Evolutionary conservation across 2,113 vertebrate species (phyloP).

Genomic region (Terrapene triunguis): DNA sequence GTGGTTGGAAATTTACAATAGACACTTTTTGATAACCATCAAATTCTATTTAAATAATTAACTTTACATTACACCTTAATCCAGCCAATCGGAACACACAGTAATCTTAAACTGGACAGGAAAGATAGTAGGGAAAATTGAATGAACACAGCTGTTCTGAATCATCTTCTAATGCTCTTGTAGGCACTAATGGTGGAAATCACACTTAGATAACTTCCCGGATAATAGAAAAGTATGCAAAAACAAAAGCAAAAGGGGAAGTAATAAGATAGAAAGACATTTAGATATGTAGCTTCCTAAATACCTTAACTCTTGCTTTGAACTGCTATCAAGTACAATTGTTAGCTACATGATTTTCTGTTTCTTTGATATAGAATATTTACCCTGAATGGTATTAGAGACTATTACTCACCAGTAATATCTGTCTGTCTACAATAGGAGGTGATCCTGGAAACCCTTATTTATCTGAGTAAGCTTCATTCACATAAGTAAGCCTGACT

Average conservation of each 20-base stretch:
- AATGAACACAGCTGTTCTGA: slow-evolving; percentile 25
- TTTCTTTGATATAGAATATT: not conserved
- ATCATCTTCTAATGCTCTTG: slow-evolving; percentile 29
- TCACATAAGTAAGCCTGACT: not conserved
- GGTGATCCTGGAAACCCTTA: not conserved
- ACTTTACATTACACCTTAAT: slow-evolving; percentile 26
- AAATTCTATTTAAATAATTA: slow-evolving; percentile 4
- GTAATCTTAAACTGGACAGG: slow-evolving; percentile 43
- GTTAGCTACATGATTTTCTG: not conserved
- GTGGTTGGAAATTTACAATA: not conserved
- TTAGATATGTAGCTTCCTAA: not conserved
- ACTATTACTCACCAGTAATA: not conserved
- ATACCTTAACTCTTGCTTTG: not conserved
- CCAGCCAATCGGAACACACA: slow-evolving; percentile 19
- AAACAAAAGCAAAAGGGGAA: slow-evolving; percentile 28
- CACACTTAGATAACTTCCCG: slow-evolving; percentile 40
- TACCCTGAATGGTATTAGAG: not conserved
- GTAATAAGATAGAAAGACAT: not conserved
- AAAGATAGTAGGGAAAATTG: slow-evolving; percentile 57
- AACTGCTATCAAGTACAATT: not conserved
- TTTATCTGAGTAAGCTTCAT: not conserved
- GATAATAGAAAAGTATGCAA: slow-evolving; percentile 37
- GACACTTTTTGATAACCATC: not conserved
- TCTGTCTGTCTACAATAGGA: not conserved
- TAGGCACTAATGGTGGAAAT: slow-evolving; percentile 48